phyloP scores from a whole-genome alignment of 2,113 vertebrate species.

The Caranx melampygus region DNA sequence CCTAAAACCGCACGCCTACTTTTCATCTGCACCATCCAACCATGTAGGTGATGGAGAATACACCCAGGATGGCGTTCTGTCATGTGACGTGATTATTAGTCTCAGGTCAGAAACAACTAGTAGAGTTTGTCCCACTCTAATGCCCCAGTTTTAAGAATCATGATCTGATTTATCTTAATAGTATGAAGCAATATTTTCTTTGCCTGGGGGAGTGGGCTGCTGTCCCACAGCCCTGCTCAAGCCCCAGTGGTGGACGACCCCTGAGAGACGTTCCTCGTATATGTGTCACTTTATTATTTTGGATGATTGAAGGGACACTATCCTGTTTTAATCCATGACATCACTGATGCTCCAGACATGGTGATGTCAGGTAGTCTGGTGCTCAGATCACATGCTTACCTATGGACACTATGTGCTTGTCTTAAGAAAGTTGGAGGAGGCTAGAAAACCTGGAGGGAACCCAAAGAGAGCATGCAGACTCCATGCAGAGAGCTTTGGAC shows the following conservation, averaged over 20 bases:
- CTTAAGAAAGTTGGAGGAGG: no score
- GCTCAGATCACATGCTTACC: background rate
- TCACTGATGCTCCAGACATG: background rate
- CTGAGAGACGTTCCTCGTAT: slow-evolving; percentile 32
- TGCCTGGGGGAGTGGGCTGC: slow-evolving; percentile 38
- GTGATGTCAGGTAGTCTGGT: background rate
- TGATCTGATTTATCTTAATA: slow-evolving; percentile 77
- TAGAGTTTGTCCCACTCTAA: slow-evolving; percentile 58
- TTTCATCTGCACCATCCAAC: background rate
- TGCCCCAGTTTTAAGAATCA: slow-evolving; percentile 71
- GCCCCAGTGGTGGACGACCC: slow-evolving; percentile 33
- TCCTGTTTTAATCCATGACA: slow-evolving; percentile 2
- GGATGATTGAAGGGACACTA: slow-evolving; percentile 24
- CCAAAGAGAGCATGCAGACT: no score
- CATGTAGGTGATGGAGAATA: background rate
- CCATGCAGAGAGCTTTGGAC: no score
- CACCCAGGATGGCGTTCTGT: slow-evolving; percentile 6
- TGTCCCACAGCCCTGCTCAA: slow-evolving; percentile 38
- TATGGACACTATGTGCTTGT: no score
- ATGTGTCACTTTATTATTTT: slow-evolving; percentile 58
- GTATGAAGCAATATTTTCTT: slow-evolving; percentile 64
- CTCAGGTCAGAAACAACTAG: slow-evolving; percentile 34
- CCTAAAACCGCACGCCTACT: slow-evolving; percentile 3
- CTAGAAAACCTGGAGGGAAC: no score
- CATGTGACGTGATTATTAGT: slow-evolving; percentile 39